Evolutionary conservation across 2,888 invertebrate species (phyloP), one percentile per base, ranked within the genome.

Genomic region (Lasioglossum marginatum): DNA sequence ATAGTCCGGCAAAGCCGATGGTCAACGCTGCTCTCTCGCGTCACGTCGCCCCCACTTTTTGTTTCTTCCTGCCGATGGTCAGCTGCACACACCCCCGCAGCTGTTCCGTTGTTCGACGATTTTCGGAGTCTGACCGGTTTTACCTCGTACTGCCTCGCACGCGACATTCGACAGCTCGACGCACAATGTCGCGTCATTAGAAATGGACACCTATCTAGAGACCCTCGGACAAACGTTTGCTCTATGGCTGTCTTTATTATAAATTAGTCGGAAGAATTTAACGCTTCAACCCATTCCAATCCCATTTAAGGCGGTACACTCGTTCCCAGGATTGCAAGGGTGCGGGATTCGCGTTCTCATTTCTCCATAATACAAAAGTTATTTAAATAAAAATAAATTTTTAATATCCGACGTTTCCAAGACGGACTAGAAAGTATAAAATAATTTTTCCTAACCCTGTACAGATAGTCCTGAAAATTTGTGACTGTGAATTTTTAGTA

Each of bases 51-150:
- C 82, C 79, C 77, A 78, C 82, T 79, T 81, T 85, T 81, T 85
- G 74, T 77, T 79, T 85, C 82, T 82, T 66, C 85, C 78, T 60
- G 34, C 75, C 83, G 83, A 89, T 89, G 90, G 90, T 90, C 90
- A 90, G 88, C 85, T 88, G 86, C 88, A 79, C 88, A 90, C 90
- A 90, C 90, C 90, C 90, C 88, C 89, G 88, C 89, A 89, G 70
- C 89, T 88, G 88, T 80, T 85, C 79, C 85, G 57, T 85, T 85
- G 85, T 85, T 48, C 75, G 79, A 40, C 66, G 71, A 77, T 81
- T 68, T 73, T 81, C 85, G 57, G 19, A 43, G 27, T 48, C 70
- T 43, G 52, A 34, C 48, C 83, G 52, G 48, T 82, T 60, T 52
- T 31, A n/a, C 57, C 19, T 60, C 12, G 27, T 19, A 10, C 52